Percentiles rank a stretch among this genome's conserved stretches.
Evolutionary conservation across 1,140 invertebrate species (phyloP).

Genomic region (Dendrolimus punctatus): DNA sequence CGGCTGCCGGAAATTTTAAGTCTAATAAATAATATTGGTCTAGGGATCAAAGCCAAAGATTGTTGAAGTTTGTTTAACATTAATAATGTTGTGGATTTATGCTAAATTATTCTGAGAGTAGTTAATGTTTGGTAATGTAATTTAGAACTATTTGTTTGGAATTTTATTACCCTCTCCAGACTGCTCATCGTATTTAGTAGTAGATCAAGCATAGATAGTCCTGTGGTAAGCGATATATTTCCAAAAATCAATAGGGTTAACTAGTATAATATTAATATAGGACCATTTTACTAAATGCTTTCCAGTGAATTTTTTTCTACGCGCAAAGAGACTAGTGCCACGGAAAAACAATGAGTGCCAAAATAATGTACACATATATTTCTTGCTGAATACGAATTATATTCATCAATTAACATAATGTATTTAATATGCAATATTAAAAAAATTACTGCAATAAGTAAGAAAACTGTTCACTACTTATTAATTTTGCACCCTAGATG

Average conservation of each 20-base stretch:
- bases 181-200: conserved; percentile 63
- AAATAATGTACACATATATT: conserved; percentile 22
- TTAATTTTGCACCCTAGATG: conserved; percentile 62
- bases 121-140: conserved; percentile 58
- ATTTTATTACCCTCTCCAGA: conserved; percentile 67
- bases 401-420: conserved; percentile 9
- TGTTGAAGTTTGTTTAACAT: conserved; percentile 76
- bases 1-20: conserved; percentile 52
- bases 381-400: conserved; percentile 9
- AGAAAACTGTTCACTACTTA: conserved; percentile 23
- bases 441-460: background rate
- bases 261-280: conserved; percentile 58
- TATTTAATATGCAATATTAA: no score
- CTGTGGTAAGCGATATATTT: conserved; percentile 57
- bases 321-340: conserved; percentile 41
- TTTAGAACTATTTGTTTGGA: conserved; percentile 44
- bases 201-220: conserved; percentile 57
- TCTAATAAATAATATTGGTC: conserved; percentile 69
- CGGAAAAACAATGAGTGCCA: conserved; percentile 46
- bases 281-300: conserved; percentile 56
- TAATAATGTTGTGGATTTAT: conserved; percentile 71
- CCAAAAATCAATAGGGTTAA: conserved; percentile 53
- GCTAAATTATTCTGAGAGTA: conserved; percentile 68
- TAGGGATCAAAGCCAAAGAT: conserved; percentile 78
- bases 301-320: conserved; percentile 35